Percentiles rank a stretch among this genome's conserved stretches.
Conservation (phyloP, 2,113 vertebrate genomes). For the Apodemus sylvaticus region DNA sequence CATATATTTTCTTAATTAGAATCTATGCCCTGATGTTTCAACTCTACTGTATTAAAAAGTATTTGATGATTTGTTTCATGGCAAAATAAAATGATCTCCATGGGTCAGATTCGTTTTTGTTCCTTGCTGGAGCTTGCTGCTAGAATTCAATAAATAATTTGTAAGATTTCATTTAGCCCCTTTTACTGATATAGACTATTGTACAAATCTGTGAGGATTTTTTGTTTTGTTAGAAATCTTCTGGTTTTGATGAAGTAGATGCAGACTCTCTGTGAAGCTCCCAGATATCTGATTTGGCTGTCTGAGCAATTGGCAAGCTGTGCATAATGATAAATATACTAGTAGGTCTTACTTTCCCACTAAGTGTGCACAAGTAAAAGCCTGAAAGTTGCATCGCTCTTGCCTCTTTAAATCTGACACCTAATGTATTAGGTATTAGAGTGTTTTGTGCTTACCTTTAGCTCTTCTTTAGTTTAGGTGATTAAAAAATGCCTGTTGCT, state of each 20-base stretch:
- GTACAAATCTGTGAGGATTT: not conserved
- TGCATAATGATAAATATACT: not conserved
- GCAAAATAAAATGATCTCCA: not conserved
- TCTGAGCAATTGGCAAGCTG: not conserved
- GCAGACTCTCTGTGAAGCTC: not conserved
- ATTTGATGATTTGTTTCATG: not conserved
- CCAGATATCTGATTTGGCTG: not conserved
- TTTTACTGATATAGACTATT: not conserved
- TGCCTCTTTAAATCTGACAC: conserved; percentile 44
- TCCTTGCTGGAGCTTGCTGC: not conserved
- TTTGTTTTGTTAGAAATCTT: not conserved
- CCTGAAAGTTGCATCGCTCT: not conserved
- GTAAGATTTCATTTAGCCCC: not conserved
- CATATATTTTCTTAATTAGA: not conserved
- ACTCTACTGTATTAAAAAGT: too few relatives aligned
- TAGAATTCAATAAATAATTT: not conserved
- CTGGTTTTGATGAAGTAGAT: not conserved
- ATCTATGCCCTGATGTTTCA: not conserved
- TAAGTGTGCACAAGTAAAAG: not conserved
- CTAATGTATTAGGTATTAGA: rapidly evolving
- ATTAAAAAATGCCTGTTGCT: conserved; percentile 81
- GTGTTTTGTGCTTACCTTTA: conserved; percentile 68
- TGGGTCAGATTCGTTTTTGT: not conserved
- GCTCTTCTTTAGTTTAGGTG: conserved; percentile 73
- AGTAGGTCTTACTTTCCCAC: not conserved